phyloP scores from a whole-genome alignment of 2,113 vertebrate genomes.

The Zosterops pallidus region DNA sequence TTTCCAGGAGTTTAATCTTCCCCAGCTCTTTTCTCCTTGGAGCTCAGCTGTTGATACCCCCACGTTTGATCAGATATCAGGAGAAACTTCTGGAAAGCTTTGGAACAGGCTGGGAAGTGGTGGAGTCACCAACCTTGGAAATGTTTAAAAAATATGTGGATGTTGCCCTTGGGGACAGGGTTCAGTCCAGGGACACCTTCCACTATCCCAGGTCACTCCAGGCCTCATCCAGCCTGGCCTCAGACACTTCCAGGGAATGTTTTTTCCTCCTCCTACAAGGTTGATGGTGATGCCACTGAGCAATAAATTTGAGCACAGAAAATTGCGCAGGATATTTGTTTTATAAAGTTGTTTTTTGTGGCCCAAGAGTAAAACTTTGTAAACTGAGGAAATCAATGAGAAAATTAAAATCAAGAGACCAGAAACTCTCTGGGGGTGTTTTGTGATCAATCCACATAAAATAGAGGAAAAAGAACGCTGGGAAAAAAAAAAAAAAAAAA shows the following conservation, averaged over 20 bases:
- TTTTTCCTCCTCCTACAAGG: background rate
- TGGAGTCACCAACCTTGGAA: background rate
- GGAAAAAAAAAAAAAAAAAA: background rate
- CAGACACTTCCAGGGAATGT: background rate
- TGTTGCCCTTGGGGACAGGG: background rate
- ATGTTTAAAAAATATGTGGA: background rate
- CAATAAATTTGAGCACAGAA: background rate
- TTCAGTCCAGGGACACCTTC: background rate
- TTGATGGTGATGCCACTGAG: background rate
- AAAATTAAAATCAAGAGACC: background rate
- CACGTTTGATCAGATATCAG: background rate
- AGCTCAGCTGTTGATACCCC: background rate
- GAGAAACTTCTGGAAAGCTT: background rate
- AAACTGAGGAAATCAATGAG: background rate
- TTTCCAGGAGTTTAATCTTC: background rate
- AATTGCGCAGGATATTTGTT: background rate
- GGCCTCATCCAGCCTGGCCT: background rate
- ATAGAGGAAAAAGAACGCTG: background rate
- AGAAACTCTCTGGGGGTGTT: background rate
- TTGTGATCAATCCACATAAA: background rate
- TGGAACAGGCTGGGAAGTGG: background rate
- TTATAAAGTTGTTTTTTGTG: background rate
- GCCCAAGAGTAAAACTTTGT: background rate
- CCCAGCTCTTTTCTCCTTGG: background rate
- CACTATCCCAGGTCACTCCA: background rate